Evolutionary conservation across 1,140 invertebrate genomes (phyloP).

Genomic region (Nasonia giraulti): DNA sequence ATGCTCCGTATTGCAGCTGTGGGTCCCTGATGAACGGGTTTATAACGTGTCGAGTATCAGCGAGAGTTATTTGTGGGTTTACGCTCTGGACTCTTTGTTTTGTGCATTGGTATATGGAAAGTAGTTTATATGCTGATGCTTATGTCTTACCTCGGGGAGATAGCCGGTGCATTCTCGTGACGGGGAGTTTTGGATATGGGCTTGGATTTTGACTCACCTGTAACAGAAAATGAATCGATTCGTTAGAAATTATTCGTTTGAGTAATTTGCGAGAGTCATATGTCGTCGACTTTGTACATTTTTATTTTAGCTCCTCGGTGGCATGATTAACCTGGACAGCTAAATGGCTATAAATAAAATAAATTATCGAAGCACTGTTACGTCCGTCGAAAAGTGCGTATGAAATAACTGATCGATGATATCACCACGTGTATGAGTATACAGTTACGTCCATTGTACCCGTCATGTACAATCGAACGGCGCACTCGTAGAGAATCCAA

Average conservation of each 20-base stretch:
- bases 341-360: neutral
- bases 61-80: neutral
- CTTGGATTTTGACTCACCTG: constrained; percentile 69
- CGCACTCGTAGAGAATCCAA: neutral
- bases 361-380: neutral
- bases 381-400: neutral
- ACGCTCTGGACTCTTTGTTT: neutral
- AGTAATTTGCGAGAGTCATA: no score
- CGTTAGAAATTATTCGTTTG: neutral
- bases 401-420: constrained; percentile 34
- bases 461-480: neutral
- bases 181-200: constrained; percentile 57
- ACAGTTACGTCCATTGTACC: constrained; percentile 21
- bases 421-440: neutral
- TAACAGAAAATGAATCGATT: constrained; percentile 57
- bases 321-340: no score
- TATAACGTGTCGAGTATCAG: neutral
- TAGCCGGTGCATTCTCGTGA: constrained; percentile 53
- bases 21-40: neutral
- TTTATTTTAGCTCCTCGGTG: neutral
- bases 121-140: neutral
- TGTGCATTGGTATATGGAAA: neutral
- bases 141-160: constrained; percentile 60
- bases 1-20: neutral
- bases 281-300: constrained; percentile 7